phyloP scores from a whole-genome alignment of 1,140 invertebrate species.

The Rhopalosiphum maidis region DNA sequence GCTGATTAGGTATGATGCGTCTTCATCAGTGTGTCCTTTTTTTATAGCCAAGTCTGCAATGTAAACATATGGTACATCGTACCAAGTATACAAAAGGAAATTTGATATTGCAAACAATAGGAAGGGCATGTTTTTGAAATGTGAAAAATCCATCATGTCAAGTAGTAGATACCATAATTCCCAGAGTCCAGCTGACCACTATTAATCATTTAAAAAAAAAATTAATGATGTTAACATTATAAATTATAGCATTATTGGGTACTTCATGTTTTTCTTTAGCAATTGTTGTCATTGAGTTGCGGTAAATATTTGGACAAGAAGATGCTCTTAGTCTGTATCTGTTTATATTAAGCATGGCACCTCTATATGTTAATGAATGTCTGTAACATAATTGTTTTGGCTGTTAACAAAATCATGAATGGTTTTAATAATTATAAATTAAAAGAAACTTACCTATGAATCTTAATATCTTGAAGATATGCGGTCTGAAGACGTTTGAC shows the following conservation, averaged over 20 bases:
- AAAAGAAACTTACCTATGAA: conserved; percentile 65
- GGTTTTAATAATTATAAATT: not conserved
- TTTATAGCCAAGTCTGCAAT: conserved; percentile 71
- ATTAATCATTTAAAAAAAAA: conserved; percentile 58
- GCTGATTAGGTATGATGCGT: conserved; percentile 78
- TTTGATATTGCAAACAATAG: conserved; percentile 82
- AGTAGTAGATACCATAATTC: conserved; percentile 74
- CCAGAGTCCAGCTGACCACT: conserved; percentile 75
- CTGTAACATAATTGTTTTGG: conserved; percentile 62
- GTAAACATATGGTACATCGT: conserved; percentile 90
- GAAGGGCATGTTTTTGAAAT: conserved; percentile 62
- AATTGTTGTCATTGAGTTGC: conserved; percentile 87
- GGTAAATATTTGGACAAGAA: conserved; percentile 88
- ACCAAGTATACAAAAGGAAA: conserved; percentile 86
- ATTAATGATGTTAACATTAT: conserved; percentile 34
- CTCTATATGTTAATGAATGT: conserved; percentile 83
- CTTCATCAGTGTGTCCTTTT: conserved; percentile 72
- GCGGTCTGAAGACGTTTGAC: conserved; percentile 58
- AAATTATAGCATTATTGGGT: conserved; percentile 45
- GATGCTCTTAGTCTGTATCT: conserved; percentile 83
- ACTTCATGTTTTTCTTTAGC: conserved; percentile 78
- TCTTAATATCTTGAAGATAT: conserved; percentile 77
- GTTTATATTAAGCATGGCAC: conserved; percentile 80
- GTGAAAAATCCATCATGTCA: conserved; percentile 78
- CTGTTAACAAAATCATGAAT: not conserved